Conservation (phyloP, 2,797 vertebrate genomes). For the Tenualosa ilisha region DNA sequence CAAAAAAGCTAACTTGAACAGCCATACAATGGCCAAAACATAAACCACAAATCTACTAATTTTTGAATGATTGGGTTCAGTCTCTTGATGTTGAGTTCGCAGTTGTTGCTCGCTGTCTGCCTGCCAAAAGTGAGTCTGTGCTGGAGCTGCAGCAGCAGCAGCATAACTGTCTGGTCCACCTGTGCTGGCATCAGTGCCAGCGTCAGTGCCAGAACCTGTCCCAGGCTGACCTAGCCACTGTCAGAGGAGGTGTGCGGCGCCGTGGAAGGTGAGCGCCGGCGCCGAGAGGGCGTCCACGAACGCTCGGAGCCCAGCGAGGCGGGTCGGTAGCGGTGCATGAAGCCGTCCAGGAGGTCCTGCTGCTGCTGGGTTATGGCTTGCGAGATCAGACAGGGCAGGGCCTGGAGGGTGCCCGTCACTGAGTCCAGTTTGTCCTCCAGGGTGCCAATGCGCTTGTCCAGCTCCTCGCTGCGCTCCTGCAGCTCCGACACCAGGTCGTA, state of each 20-base stretch:
- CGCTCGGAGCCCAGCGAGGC: slow-evolving; percentile 77
- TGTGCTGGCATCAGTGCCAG: not conserved
- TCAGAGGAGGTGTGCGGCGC: slow-evolving; percentile 85
- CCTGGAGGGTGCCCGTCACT: slow-evolving; percentile 85
- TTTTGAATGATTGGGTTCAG: slow-evolving; percentile 55
- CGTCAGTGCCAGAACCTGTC: slow-evolving; percentile 28
- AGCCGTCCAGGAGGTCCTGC: slow-evolving; percentile 81
- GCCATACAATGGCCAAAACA: slow-evolving; percentile 92
- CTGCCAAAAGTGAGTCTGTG: slow-evolving; percentile 4
- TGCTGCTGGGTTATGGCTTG: slow-evolving; percentile 88
- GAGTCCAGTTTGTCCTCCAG: slow-evolving; percentile 88
- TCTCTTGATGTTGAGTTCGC: slow-evolving; percentile 33
- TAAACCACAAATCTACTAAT: slow-evolving; percentile 81
- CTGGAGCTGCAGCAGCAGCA: slow-evolving; percentile 31
- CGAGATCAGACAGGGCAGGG: slow-evolving; percentile 87
- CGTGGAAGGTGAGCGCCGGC: slow-evolving; percentile 80
- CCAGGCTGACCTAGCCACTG: slow-evolving; percentile 76
- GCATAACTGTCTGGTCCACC: not conserved
- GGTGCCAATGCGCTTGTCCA: slow-evolving; percentile 88
- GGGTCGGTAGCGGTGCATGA: slow-evolving; percentile 77
- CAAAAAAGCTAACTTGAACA: slow-evolving; percentile 87
- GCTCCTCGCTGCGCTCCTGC: slow-evolving; percentile 90
- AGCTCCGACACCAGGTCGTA: slow-evolving; percentile 91
- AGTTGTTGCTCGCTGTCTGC: slow-evolving; percentile 26
- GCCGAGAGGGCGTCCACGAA: slow-evolving; percentile 78